Evolutionary conservation across 2,888 invertebrate species (phyloP), one percentile per base, ranked within the genome.

Genomic region (Scotopteryx bipunctaria): DNA sequence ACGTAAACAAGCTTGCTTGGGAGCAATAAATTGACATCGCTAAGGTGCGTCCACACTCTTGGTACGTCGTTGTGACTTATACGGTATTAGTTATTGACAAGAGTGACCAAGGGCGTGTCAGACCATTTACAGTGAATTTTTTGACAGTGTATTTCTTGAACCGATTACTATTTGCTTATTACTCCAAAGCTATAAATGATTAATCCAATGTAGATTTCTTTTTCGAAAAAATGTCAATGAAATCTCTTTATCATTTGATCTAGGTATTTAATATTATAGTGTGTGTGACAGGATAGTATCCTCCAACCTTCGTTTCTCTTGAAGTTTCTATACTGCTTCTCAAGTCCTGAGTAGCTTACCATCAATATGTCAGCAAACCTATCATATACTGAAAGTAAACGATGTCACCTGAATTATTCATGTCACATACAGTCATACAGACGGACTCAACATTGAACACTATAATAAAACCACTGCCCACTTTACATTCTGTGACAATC

Each of bases 351-450:
- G 15, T 3, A 8, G 5, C 27, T 45, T 37, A 21, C 45, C 45
- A 21, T 31, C 23, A 15, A 31, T 37, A 4, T 29, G 29, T 29
- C n/a, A 16, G 44, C 6, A n/a, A 3, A 9, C 23, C 5, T 14
- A 6, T 8, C 27, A 44, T 43, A 38, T 48, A 50, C 51, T 61
- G 48, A 55, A 61, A 60, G 50, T 46, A 57, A 59, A 59, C 59
- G 59, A 64, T 55, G 55, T 27, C 57, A 46, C 13, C 35, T 62
- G 60, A 59, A 62, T 64, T 55, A 64, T 64, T 64, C 64, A 64
- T 51, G 27, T 9, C 44, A 32, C 54, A 51, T 44, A 46, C 49
- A 33, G 27, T 27, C 11, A 33, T 45, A 52, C 32, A 42, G 25
- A 45, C 53, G 45, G 45, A 46, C 55, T 37, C 37, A 29, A 52